Evolutionary conservation across 2,888 invertebrate genomes (phyloP).

Genomic region (Gymnoscelis rufifasciata): DNA sequence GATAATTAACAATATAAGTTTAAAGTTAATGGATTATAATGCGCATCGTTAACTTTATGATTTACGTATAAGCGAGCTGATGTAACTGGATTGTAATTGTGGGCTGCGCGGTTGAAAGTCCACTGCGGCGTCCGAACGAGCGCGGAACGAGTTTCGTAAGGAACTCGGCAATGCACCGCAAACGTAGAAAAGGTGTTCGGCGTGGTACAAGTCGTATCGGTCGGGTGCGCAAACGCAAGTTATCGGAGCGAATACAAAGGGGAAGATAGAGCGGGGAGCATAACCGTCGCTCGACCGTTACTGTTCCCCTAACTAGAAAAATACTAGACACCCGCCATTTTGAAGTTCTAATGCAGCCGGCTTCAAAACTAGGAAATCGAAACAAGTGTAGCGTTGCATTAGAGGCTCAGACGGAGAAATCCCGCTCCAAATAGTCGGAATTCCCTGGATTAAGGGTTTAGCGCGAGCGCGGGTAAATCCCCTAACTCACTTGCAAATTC

Average conservation of each 20-base stretch:
- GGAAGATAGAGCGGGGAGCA: conserved; percentile 77
- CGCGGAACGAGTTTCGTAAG: conserved; percentile 37
- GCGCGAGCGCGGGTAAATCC: conserved; percentile 46
- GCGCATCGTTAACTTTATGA: conserved; percentile 69
- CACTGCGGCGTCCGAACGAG: conserved; percentile 54
- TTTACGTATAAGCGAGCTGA: conserved; percentile 49
- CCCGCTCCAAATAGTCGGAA: conserved; percentile 51
- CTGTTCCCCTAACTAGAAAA: conserved; percentile 76
- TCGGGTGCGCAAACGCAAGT: conserved; percentile 78
- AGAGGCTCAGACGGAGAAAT: conserved; percentile 36
- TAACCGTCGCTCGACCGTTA: conserved; percentile 78
- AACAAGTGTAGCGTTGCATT: conserved; percentile 34
- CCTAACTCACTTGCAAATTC: conserved; percentile 42
- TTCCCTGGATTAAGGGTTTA: conserved; percentile 47
- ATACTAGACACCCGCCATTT: conserved; percentile 74
- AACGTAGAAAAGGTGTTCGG: conserved; percentile 60
- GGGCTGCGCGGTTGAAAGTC: conserved; percentile 32
- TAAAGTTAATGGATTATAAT: conserved; percentile 51
- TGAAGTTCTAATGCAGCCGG: conserved; percentile 53
- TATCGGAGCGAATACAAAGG: conserved; percentile 79
- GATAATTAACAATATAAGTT: conserved; percentile 39
- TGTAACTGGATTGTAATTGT: conserved; percentile 38
- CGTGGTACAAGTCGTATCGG: conserved; percentile 69
- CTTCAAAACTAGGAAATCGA: conserved; percentile 54
- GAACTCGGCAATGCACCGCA: conserved; percentile 59